Evolutionary conservation across 2,888 invertebrate genomes (phyloP).

Genomic region (Tetranychus piercei): DNA sequence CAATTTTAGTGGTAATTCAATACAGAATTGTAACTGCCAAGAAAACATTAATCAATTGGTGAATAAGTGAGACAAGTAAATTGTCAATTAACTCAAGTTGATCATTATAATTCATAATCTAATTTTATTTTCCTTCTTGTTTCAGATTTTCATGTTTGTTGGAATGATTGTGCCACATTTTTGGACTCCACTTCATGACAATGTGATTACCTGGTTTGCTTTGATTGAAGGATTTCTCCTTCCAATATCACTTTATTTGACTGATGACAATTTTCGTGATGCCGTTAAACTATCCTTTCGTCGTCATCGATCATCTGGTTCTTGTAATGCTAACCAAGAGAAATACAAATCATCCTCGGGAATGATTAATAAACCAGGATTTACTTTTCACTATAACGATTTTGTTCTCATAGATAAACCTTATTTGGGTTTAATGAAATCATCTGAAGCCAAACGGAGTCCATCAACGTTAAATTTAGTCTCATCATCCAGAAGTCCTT

Average conservation of each 20-base stretch:
- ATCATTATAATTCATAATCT: neutral
- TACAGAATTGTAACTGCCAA: too few relatives aligned
- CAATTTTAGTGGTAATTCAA: neutral
- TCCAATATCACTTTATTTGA: conserved; percentile 41
- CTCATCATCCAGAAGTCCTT: conserved; percentile 4
- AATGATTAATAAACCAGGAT: neutral
- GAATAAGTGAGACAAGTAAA: too few relatives aligned
- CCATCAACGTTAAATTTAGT: conserved; percentile 14
- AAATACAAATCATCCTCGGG: neutral
- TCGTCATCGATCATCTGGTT: conserved; percentile 15
- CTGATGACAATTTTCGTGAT: conserved; percentile 39
- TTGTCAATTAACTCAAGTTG: too few relatives aligned
- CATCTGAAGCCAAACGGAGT: conserved; percentile 12
- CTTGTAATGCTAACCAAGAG: neutral
- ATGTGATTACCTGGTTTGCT: conserved; percentile 41
- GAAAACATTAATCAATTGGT: too few relatives aligned
- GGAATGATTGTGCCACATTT: conserved; percentile 37
- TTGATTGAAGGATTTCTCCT: conserved; percentile 41
- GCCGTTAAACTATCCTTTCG: conserved; percentile 27
- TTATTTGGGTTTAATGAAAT: conserved; percentile 15
- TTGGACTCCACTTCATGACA: conserved; percentile 38
- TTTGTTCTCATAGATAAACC: conserved; percentile 18
- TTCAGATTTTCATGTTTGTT: conserved; percentile 30
- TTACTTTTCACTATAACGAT: conserved; percentile 17
- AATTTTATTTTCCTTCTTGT: neutral